These are phyloP conservation scores for Chaenodraco wilsoni DNA, from an alignment of 2,797 vertebrate species.

Conservation along the genomic window DNA sequence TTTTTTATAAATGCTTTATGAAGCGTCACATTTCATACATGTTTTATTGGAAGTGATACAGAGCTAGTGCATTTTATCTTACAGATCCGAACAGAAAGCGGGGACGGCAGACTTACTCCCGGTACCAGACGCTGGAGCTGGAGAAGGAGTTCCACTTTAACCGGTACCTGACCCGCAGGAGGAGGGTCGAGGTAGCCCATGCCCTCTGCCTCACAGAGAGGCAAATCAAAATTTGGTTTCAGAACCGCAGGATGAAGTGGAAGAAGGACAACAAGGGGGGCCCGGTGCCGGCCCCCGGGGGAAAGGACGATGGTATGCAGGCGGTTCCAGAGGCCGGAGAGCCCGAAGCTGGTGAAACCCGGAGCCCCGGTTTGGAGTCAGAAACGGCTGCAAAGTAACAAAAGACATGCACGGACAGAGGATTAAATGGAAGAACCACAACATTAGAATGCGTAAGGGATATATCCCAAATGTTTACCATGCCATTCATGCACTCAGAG, in stretches of 20 bases:
- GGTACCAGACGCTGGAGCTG: slow-evolving; percentile 95
- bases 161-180: slow-evolving; percentile 94
- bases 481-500: slow-evolving; percentile 13
- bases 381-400: slow-evolving; percentile 70
- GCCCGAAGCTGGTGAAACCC: slow-evolving; percentile 20
- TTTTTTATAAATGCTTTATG: not conserved
- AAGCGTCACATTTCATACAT: not conserved
- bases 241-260: slow-evolving; percentile 94
- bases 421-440: slow-evolving; percentile 33
- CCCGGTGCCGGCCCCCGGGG: slow-evolving; percentile 28
- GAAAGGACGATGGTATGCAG: slow-evolving; percentile 48
- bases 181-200: slow-evolving; percentile 93
- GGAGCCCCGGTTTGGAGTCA: slow-evolving; percentile 9
- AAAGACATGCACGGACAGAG: slow-evolving; percentile 70
- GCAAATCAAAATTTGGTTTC: slow-evolving; percentile 96
- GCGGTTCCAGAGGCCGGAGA: slow-evolving; percentile 17
- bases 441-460: not conserved
- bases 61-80: slow-evolving; percentile 5
- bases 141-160: slow-evolving; percentile 98
- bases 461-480: slow-evolving; percentile 5
- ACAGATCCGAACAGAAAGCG: slow-evolving; percentile 89
- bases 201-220: slow-evolving; percentile 94
- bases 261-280: slow-evolving; percentile 91
- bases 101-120: slow-evolving; percentile 93
- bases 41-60: not conserved